Evolutionary conservation across 2,797 vertebrate genomes (phyloP).

Genomic region (Enteromius argenteus): DNA sequence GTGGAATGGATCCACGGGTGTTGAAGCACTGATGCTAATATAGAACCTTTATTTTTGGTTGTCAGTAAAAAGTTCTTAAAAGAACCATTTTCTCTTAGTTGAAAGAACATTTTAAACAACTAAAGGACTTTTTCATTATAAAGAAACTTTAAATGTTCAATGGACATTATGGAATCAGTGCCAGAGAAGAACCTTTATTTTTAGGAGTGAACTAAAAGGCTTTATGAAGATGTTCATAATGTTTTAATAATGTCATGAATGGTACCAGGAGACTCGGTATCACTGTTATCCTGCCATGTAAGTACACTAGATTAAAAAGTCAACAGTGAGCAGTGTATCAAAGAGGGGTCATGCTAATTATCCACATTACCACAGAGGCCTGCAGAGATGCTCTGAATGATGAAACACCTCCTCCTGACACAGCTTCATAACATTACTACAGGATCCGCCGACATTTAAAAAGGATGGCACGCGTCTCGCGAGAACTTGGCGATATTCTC

Average conservation of each 20-base stretch:
- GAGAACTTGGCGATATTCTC: too few relatives aligned
- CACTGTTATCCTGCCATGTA: slow-evolving; percentile 36
- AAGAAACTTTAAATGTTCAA: too few relatives aligned
- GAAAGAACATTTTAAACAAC: too few relatives aligned
- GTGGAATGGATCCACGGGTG: too few relatives aligned
- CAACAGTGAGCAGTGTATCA: slow-evolving; percentile 46
- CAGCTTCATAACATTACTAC: not conserved
- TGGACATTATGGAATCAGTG: not conserved
- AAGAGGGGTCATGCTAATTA: slow-evolving; percentile 48
- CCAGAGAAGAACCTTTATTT: not conserved
- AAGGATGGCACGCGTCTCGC: too few relatives aligned
- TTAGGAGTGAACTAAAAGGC: not conserved
- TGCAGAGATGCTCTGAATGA: slow-evolving; percentile 31
- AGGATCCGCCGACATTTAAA: not conserved
- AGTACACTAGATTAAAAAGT: slow-evolving; percentile 34
- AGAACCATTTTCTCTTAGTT: too few relatives aligned
- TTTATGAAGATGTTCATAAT: not conserved
- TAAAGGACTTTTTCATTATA: too few relatives aligned
- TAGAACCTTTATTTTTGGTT: too few relatives aligned
- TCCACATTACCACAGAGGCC: slow-evolving; percentile 39
- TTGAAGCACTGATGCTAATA: too few relatives aligned
- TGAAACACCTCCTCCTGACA: slow-evolving; percentile 15
- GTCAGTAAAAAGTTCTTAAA: too few relatives aligned
- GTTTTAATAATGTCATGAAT: slow-evolving; percentile 4
- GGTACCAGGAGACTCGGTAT: not conserved